phyloP scores from a whole-genome alignment of 2,113 vertebrate species.

The Phalacrocorax aristotelis region DNA sequence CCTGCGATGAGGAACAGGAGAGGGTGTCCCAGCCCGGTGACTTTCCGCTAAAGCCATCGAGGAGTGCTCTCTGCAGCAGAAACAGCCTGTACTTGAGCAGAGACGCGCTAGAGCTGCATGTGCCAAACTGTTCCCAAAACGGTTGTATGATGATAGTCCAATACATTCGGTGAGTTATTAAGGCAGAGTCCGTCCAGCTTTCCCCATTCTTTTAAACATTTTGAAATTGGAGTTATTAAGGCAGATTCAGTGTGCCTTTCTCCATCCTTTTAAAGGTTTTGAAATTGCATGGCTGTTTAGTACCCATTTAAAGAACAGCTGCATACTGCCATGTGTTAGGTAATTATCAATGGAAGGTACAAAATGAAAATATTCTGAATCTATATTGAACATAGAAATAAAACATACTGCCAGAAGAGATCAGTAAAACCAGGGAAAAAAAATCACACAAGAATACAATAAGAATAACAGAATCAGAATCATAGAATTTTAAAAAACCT shows the following conservation, averaged over 20 bases:
- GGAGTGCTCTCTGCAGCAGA: neutral
- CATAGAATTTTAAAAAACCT: neutral
- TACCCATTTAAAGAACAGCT: neutral
- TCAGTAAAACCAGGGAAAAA: neutral
- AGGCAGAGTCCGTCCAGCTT: neutral
- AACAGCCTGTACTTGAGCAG: neutral
- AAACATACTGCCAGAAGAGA: neutral
- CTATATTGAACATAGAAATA: neutral
- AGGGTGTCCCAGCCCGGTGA: fast-evolving
- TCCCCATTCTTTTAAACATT: neutral
- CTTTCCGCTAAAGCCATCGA: fast-evolving
- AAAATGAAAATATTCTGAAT: neutral
- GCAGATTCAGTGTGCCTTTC: neutral
- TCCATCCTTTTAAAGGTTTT: neutral
- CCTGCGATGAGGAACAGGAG: fast-evolving
- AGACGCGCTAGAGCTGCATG: neutral
- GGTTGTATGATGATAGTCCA: too few relatives aligned
- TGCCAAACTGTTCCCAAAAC: neutral
- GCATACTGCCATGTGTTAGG: too few relatives aligned
- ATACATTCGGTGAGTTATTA: neutral
- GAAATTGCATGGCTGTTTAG: neutral
- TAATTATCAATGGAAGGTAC: neutral
- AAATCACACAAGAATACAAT: neutral
- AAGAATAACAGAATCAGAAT: neutral
- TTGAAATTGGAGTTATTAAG: neutral